Conservation (phyloP, 2,797 vertebrate genomes). For the Argya squamiceps region DNA sequence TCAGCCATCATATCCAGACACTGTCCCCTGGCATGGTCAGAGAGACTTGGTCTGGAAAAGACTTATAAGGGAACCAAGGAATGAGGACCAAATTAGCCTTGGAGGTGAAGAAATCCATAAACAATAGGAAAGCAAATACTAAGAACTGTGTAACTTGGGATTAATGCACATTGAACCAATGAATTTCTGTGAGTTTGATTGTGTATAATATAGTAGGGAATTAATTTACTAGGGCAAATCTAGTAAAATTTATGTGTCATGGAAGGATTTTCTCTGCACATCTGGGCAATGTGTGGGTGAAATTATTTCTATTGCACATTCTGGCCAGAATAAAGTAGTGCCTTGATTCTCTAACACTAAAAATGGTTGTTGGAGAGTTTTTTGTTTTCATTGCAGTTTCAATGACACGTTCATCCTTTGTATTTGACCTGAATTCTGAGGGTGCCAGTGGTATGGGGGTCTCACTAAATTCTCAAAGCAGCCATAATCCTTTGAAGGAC, state of each 20-base stretch:
- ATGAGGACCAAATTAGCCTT: neutral
- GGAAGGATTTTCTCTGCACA: neutral
- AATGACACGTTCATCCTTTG: neutral
- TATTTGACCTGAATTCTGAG: neutral
- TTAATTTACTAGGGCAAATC: neutral
- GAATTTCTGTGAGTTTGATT: neutral
- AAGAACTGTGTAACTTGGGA: neutral
- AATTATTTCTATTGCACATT: neutral
- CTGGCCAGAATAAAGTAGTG: neutral
- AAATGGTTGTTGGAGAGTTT: neutral
- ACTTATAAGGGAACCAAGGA: neutral
- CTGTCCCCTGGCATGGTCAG: too few species aligned
- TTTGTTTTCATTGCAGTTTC: neutral
- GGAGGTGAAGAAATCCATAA: rapidly evolving
- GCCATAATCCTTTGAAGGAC: neutral
- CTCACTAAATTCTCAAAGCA: neutral
- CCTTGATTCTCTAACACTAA: neutral
- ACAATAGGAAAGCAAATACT: neutral
- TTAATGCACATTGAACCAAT: neutral
- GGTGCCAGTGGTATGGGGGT: neutral
- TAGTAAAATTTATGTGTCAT: neutral
- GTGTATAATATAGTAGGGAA: neutral
- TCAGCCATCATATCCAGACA: neutral
- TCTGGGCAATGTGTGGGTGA: neutral
- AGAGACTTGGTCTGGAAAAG: neutral